Conservation (phyloP, 1,140 invertebrate genomes). For the Ridgeia piscesae region DNA sequence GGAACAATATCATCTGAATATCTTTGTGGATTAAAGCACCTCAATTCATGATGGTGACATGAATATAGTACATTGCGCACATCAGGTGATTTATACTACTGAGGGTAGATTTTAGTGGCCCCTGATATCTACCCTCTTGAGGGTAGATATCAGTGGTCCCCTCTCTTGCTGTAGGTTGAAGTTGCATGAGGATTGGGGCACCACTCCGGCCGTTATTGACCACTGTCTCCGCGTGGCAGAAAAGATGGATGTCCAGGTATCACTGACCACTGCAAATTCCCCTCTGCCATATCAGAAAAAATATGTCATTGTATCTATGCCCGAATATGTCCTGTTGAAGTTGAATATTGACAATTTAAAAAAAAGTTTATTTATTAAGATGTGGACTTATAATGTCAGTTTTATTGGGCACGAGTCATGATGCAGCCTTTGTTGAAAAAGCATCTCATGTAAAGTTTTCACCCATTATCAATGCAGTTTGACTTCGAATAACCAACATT, state of each 20-base stretch:
- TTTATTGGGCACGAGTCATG: neutral
- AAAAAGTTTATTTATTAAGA: neutral
- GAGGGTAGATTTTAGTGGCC: too few species aligned
- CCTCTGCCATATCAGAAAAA: conserved; percentile 10
- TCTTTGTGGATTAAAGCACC: too few species aligned
- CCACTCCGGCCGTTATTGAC: conserved; percentile 56
- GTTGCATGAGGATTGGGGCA: conserved; percentile 57
- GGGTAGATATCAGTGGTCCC: too few species aligned
- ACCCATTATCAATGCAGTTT: neutral
- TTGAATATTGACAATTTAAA: neutral
- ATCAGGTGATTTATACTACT: too few species aligned
- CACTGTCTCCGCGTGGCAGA: conserved; percentile 52
- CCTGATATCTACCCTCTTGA: too few species aligned
- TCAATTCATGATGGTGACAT: too few species aligned
- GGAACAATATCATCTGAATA: too few species aligned
- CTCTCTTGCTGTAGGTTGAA: conserved; percentile 42
- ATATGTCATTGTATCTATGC: neutral
- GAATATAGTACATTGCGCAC: too few species aligned
- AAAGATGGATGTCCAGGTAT: conserved; percentile 51
- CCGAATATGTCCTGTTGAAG: neutral
- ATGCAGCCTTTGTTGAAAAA: neutral
- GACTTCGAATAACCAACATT: neutral
- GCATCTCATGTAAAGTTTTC: too few species aligned
- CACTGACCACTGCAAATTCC: neutral
- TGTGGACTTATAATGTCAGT: neutral